Base-by-base conservation (phyloP, 1,140 invertebrate genomes). In the Drosophila littoralis region DNA sequence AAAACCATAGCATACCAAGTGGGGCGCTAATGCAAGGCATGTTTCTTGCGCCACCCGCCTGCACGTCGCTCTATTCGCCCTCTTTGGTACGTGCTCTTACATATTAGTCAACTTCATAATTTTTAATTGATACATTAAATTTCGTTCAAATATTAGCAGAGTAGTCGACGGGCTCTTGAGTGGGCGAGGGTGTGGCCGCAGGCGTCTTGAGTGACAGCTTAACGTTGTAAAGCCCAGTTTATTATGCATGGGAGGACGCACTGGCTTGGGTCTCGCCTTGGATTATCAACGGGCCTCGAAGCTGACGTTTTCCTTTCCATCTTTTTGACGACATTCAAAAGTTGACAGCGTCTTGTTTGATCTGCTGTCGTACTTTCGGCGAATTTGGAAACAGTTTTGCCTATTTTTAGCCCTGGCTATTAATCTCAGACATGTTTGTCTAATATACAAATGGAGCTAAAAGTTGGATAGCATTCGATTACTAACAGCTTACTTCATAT, bases 101-200 rank as follows among this genome's bases (percentile, higher is more conserved):
- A 92, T 91, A 91, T 90, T 91, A 91, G 90, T 77, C 90, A 91
- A 91, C 91, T 91, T 92, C 91, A 92, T 91, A 91, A 92, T 92
- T 92, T 92, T 92, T 92, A 92, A 92, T 92, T 92, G 91, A 92
- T 92, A 91, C 91, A 92, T 92, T 91, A 91, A 91, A 91, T 86
- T 91, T 75, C 68, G 84, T 89, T 72, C 81, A 90, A 89, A 89
- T 89, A 89, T 90, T 90, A 76, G 76, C 68, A 50, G 50, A 86
- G 71, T 66, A 60, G 42, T 66, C 59, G 54, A 68, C 54, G 7
- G 15, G 7, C 35, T 28, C n/a, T 40, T 46, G 70, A 69, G 54
- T 54, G 28, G 35, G 38, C 45, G 45, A 13, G 15, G 22, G 22
- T 38, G 32, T 12, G 17, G 6, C 10, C 7, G 33, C 13, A 12